Evolutionary conservation across 2,113 vertebrate species (phyloP), one percentile per base, ranked within the genome.

Genomic region (Merops nubicus): DNA sequence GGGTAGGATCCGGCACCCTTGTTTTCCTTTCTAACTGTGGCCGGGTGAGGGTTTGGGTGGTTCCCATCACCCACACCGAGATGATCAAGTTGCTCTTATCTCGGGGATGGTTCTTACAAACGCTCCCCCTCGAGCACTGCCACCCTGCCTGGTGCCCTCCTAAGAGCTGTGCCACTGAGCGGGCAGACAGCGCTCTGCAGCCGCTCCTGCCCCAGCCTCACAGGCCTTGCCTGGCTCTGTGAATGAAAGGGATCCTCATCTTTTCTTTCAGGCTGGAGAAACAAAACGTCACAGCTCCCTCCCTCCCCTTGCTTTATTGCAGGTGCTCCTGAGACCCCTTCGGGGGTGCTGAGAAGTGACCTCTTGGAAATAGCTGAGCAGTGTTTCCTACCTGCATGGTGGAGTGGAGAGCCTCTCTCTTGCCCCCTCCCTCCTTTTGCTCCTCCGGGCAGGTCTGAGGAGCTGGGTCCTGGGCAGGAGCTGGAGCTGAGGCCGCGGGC

Each of bases 331-430:
- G 38, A 17, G 25, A 11, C 15, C 1, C 4, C 28, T 1, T 36
- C 45, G 2, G 64, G 16, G 62, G 34, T 16, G 28, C 78, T 43
- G 36, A 5, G 33, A 54, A 69, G 40, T 12, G 62, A 8, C 13
- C 20, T 31, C 20, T 15, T 17, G 43, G 53, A 9, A 45, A 16
- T 0, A 11, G 13, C 1, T 0, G 33, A 34, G 63, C 12, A 5
- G 48, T 38, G 5, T 53, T 20, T 64, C 98, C 96, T 97, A 98
- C 98, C 98, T 93, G 94, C 98, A 98, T 98, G 85, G 85, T 45
- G 95, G 22, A 8, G 26, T 0, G 11, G 14, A 12, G 83, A 76
- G 21, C 29, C 53, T 48, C 38, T 20, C 36, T 60, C 16, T 5
- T 25, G 23, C 25, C 16, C 29, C 28, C 15, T 25, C 19, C 19